Evolutionary conservation across 2,888 invertebrate genomes (phyloP), one percentile per base, ranked within the genome.

Genomic region (Epinotia brunnichana): DNA sequence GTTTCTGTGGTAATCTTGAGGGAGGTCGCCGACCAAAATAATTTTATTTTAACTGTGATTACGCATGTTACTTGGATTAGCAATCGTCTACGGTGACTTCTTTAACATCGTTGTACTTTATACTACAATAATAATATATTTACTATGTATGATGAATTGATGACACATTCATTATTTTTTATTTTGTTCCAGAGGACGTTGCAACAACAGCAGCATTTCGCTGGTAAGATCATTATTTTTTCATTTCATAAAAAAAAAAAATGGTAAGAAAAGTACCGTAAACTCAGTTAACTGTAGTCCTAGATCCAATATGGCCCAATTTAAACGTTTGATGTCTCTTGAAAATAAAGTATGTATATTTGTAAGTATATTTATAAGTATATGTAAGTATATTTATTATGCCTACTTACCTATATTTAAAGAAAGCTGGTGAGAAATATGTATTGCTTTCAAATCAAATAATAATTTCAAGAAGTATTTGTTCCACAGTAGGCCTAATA

Each of bases 161-260:
- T 54, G 19, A 29, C 51, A 53, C 17, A n/a, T 29, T 48, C 5
- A 29, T n/a, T 53, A 17, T 39, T 11, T 54, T 5, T 54, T 83
- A 85, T 87, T 87, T 86, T 80, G 82, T 95, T 95, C 76, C 95
- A 96, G 96, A 95, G 95, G 89, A 95, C 94, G 83, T 94, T 94
- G 78, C 94, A 94, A 76, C 95, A 94, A 76, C 95, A 95, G 85
- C 95, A 95, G 80, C 94, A 95, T 79, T 86, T 94, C 82, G 93
- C 94, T 73, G 94, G 95, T 95, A 86, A 94, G 95, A 87, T 76
- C 62, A 35, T 74, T 29, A 9, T 35, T 35, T 7, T 9, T 35
- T 29, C 29, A 7, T 29, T 29, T 29, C 29, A 29, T 29, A 3
- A 29, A 29, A 29, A 29, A 29, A 29, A 29, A 24, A 24, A 24